A percentile compares a stretch with the other conserved stretches of the same genome.
phyloP scores from a whole-genome alignment of 2,797 vertebrate species.

The Betta splendens region DNA sequence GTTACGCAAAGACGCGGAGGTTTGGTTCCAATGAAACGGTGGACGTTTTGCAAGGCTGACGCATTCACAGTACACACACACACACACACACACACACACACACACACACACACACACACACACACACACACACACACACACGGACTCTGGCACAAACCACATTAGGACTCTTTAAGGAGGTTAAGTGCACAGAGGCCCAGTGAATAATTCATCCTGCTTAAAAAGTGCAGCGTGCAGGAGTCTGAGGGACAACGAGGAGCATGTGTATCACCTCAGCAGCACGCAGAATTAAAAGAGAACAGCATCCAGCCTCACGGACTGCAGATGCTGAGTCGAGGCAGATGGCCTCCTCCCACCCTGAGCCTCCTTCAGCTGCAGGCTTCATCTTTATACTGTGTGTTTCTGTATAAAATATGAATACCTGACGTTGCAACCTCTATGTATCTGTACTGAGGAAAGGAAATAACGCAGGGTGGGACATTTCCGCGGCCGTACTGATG shows the following conservation, averaged over 20 bases:
- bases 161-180: conserved; percentile 20
- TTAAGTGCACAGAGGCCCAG: conserved; percentile 14
- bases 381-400: too few relatives aligned
- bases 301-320: conserved; percentile 2
- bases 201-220: conserved; percentile 36
- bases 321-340: too few relatives aligned
- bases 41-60: conserved; percentile 19
- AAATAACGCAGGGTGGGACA: too few relatives aligned
- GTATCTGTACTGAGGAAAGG: too few relatives aligned
- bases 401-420: too few relatives aligned
- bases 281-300: background rate
- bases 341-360: too few relatives aligned
- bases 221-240: conserved; percentile 13
- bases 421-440: too few relatives aligned
- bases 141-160: background rate
- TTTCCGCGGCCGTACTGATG: too few relatives aligned
- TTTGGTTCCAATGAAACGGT: background rate
- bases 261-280: background rate
- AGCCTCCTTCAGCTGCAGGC: too few relatives aligned
- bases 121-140: conserved; percentile 12
- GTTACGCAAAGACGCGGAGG: background rate
- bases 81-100: conserved; percentile 15
- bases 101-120: too few relatives aligned
- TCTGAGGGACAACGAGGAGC: conserved; percentile 3
- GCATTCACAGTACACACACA: conserved; percentile 4